Conservation (phyloP, 2,888 invertebrate species). For the Cataglyphis cursor region DNA sequence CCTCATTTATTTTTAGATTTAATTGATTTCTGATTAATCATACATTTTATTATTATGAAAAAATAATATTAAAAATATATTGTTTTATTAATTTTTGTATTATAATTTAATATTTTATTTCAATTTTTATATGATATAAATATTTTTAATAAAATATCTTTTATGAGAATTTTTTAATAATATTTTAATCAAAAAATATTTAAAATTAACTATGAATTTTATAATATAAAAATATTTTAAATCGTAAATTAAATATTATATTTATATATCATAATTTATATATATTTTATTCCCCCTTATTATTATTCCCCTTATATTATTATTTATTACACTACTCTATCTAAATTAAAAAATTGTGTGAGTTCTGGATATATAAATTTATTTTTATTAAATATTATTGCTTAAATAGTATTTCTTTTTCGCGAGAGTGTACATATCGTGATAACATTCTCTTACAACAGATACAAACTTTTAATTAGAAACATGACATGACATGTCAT, state of each 20-base stretch:
- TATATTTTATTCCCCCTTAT: neutral
- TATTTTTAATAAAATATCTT: neutral
- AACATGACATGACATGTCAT: neutral
- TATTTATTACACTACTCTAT: neutral
- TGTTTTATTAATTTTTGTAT: neutral
- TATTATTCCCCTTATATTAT: neutral
- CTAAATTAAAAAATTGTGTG: neutral
- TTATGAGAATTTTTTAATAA: neutral
- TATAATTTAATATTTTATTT: neutral
- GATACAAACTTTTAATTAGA: neutral
- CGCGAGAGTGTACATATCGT: neutral
- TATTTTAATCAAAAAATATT: neutral
- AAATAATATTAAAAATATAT: neutral
- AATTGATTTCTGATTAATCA: neutral
- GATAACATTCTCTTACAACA: neutral
- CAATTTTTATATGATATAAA: neutral
- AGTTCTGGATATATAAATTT: neutral
- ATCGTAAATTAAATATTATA: neutral
- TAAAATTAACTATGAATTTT: neutral
- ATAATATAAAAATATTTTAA: neutral
- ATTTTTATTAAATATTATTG: no score
- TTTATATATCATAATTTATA: neutral
- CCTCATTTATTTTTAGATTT: neutral
- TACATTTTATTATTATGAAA: neutral
- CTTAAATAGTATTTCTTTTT: neutral